Conservation (phyloP, 2,797 vertebrate species). For the Enteromius treurensis region DNA sequence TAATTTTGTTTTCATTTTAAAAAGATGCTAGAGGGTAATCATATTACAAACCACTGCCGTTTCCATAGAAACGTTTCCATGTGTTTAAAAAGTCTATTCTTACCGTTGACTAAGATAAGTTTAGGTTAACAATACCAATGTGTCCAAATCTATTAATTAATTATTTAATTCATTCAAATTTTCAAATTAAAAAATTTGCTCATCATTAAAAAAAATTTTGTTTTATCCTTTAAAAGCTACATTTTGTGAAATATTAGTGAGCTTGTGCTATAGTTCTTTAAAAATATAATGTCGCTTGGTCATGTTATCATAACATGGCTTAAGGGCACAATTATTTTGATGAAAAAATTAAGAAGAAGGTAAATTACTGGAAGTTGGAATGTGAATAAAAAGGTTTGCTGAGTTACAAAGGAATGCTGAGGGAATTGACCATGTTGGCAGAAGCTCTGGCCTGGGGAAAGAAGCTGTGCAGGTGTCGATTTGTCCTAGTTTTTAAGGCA, state of each 20-base stretch:
- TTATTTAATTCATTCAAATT: no score
- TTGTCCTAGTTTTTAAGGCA: slow-evolving; percentile 25
- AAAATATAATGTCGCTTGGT: background rate
- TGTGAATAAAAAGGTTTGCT: slow-evolving; percentile 16
- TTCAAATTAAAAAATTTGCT: background rate
- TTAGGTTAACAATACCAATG: background rate
- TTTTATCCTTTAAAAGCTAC: background rate
- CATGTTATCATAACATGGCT: background rate
- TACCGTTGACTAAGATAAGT: background rate
- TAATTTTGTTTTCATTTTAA: no score
- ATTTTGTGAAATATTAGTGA: background rate
- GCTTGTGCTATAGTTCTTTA: background rate
- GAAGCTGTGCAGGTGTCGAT: slow-evolving; percentile 17
- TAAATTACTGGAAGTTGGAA: background rate
- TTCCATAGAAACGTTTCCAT: no score
- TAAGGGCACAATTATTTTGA: background rate
- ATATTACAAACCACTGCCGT: no score
- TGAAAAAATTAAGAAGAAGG: background rate
- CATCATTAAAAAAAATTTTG: background rate
- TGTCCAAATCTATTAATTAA: background rate
- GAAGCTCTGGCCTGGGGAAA: slow-evolving; percentile 16
- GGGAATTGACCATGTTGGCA: slow-evolving; percentile 17
- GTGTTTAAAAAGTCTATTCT: no score
- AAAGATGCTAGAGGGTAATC: no score
- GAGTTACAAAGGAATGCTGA: background rate